A percentile compares a stretch with the other conserved stretches of the same genome.
phyloP scores from a whole-genome alignment of 2,113 vertebrate genomes.

The Rallus limicola region DNA sequence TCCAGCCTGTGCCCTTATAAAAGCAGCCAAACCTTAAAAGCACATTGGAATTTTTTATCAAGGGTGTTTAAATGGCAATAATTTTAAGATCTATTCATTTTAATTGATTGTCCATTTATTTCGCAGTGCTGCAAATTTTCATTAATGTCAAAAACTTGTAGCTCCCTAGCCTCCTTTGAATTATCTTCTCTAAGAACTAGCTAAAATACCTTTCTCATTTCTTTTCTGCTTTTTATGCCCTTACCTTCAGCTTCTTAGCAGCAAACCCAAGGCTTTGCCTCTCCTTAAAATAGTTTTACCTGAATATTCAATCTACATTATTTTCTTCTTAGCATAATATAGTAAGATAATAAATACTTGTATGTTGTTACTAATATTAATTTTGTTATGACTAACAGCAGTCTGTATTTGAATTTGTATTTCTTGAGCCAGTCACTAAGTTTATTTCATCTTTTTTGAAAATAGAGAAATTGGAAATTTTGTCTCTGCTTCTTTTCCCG shows the following conservation, averaged over 20 bases:
- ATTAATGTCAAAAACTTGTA: not conserved
- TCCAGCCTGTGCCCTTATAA: not conserved
- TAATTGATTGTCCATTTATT: slow-evolving; percentile 1
- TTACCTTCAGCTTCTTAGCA: slow-evolving; percentile 59
- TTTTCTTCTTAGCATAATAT: slow-evolving; percentile 2
- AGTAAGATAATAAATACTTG: slow-evolving; percentile 45
- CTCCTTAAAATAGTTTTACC: not conserved
- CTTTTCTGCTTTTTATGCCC: slow-evolving; percentile 42
- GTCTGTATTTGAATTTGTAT: not conserved
- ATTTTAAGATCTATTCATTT: not conserved
- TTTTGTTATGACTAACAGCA: slow-evolving; percentile 1
- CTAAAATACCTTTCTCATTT: slow-evolving; percentile 14
- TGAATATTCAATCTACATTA: slow-evolving; percentile 35
- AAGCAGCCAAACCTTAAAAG: not conserved
- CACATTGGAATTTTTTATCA: not conserved
- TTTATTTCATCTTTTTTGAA: not conserved
- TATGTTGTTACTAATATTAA: slow-evolving; percentile 59
- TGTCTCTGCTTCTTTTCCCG: not conserved
- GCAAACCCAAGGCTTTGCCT: slow-evolving; percentile 55
- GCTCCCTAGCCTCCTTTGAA: not conserved
- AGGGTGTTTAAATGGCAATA: not conserved
- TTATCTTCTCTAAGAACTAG: slow-evolving; percentile 44
- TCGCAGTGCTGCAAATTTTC: not conserved
- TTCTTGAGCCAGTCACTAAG: not conserved
- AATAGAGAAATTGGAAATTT: not conserved